Evolutionary conservation across 2,888 invertebrate species (phyloP).

Genomic region (Morpho achilles): DNA sequence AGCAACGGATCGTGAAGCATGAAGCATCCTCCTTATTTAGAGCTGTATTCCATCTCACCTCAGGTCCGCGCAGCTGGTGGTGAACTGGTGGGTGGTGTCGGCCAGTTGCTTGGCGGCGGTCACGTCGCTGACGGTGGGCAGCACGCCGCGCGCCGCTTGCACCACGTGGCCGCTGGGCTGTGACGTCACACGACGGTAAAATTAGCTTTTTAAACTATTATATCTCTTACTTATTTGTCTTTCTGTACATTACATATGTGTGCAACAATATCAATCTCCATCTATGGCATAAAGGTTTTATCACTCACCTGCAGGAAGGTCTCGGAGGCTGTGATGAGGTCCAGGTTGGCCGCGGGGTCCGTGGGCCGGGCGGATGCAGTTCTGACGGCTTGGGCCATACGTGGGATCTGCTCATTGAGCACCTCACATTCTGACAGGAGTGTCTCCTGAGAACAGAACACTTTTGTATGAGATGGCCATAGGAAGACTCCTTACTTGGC

Average conservation of each 20-base stretch:
- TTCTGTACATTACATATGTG: too few relatives aligned
- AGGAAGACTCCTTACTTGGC: too few relatives aligned
- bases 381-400: conserved; percentile 88
- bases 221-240: too few relatives aligned
- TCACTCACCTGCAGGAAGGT: conserved; percentile 86
- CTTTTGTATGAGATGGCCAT: too few relatives aligned
- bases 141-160: conserved; percentile 85
- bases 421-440: conserved; percentile 85
- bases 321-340: conserved; percentile 90
- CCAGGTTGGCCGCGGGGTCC: conserved; percentile 86
- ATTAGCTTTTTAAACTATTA: too few relatives aligned
- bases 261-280: too few relatives aligned
- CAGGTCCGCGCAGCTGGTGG: conserved; percentile 83
- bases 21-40: too few relatives aligned
- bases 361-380: conserved; percentile 84
- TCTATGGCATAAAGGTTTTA: too few relatives aligned
- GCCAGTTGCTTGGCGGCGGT: conserved; percentile 86
- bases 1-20: too few relatives aligned
- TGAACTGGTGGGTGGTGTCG: conserved; percentile 84
- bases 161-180: conserved; percentile 28
- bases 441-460: conserved; percentile 77
- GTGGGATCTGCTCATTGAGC: conserved; percentile 88
- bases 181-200: too few relatives aligned
- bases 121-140: conserved; percentile 90
- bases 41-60: conserved; percentile 37